Conservation (phyloP, 1,140 invertebrate genomes). For the Tribolium castaneum region DNA sequence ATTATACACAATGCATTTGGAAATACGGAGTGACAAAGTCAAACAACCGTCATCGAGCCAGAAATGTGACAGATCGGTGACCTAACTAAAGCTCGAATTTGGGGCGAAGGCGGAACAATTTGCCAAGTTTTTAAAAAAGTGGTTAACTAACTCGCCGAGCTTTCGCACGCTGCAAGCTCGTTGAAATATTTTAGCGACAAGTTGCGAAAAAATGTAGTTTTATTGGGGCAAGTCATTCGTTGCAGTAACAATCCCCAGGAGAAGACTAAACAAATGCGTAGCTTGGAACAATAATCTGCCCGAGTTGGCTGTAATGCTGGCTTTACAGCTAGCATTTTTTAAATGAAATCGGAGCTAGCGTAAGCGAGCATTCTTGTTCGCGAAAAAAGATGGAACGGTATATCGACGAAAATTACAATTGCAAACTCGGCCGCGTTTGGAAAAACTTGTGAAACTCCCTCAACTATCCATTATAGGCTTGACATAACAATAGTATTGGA, state of each 20-base stretch:
- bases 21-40: conserved; percentile 29
- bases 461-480: background rate
- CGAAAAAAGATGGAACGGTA: conserved; percentile 16
- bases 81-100: too few species aligned
- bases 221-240: conserved; percentile 1
- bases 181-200: background rate
- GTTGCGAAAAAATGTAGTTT: background rate
- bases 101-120: too few species aligned
- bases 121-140: too few species aligned
- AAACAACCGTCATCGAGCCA: conserved; percentile 29
- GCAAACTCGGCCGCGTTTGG: background rate
- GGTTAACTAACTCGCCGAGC: background rate
- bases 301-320: conserved; percentile 12
- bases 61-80: conserved; percentile 27
- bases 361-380: conserved; percentile 22
- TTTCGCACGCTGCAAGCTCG: background rate
- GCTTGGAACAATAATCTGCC: conserved; percentile 2
- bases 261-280: conserved; percentile 27
- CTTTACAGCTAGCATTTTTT: conserved; percentile 18
- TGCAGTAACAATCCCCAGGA: conserved; percentile 10
- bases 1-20: conserved; percentile 36
- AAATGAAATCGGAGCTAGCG: conserved; percentile 17
- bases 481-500: conserved; percentile 20
- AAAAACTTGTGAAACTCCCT: conserved; percentile 28
- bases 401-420: conserved; percentile 16